Evolutionary conservation across 2,797 vertebrate genomes (phyloP).

Genomic region (Enteromius radiatus): DNA sequence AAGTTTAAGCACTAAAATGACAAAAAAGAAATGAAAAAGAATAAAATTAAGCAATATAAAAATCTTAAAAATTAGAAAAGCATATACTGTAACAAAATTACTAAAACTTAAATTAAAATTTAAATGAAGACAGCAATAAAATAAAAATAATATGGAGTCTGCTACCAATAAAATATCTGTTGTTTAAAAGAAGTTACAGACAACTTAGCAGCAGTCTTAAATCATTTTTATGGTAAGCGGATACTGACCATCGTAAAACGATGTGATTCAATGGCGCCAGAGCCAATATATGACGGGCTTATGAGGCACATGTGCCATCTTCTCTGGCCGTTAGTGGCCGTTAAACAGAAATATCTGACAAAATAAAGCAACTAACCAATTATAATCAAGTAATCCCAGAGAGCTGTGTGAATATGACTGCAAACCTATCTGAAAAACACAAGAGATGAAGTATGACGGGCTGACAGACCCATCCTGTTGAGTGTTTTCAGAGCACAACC

Average conservation of each 20-base stretch:
- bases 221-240: background rate
- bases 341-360: slow-evolving; percentile 20
- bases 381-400: slow-evolving; percentile 2
- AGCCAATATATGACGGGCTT: background rate
- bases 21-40: background rate
- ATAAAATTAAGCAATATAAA: background rate
- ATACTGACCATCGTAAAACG: background rate
- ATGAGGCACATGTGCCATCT: background rate
- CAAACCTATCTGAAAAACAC: background rate
- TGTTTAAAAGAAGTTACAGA: background rate
- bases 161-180: background rate
- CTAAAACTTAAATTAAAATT: background rate
- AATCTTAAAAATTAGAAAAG: background rate
- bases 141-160: background rate
- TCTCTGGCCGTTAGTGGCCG: background rate
- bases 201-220: background rate
- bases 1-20: background rate
- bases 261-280: background rate
- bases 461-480: background rate
- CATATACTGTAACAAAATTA: background rate
- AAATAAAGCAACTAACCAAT: background rate
- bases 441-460: background rate
- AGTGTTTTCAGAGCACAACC: background rate
- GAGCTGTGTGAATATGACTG: background rate
- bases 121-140: background rate